Evolutionary conservation across 2,797 vertebrate species (phyloP), one percentile per base, ranked within the genome.

Genomic region (Acridotheres tristis): DNA sequence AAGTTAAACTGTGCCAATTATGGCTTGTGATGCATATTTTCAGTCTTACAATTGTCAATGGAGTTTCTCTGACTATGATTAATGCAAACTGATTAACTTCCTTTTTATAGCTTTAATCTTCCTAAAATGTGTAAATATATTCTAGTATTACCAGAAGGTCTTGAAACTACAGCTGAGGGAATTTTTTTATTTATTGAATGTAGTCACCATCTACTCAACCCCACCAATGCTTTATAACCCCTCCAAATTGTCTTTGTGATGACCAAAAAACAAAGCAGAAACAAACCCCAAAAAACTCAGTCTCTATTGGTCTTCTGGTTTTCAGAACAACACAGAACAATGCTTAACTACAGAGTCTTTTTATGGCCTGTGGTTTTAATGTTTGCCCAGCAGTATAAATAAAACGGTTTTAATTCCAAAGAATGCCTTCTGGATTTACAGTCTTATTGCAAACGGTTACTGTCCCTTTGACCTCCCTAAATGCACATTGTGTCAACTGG

Each of bases 21-120:
- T 4, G 9, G 32, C 32, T 23, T 30, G 15, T 45, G 59, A 59
- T 69, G 81, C 1, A 0, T 69, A 74, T 89, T 96, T 89, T 82
- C 65, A 82, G 71, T 87, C 84, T 69, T 78, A 63, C 38, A 89
- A 93, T 91, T 83, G 65, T 83, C 91, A 85, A 2, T 51, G 87
- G 82, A 92, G 8, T 89, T 91, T 79, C 58, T 63, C 58, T 63
- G 75, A 85, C 73, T 85, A 38, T 79, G 71, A 90, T 92, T 88
- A 93, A 90, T 54, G 48, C n/a, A 94, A 92, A 85, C 48, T 80
- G 86, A 90, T 92, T 94, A 89, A 71, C 21, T 94, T 89, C 43
- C 38, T 91, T 83, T 90, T 87, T 80, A 89, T 57, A 89, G 43
- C 42, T 95, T 82, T 80, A 92, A 71, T 87, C 81, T 87, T 73